phyloP scores from a whole-genome alignment of 1,140 invertebrate genomes.

The Monomorium pharaonis region DNA sequence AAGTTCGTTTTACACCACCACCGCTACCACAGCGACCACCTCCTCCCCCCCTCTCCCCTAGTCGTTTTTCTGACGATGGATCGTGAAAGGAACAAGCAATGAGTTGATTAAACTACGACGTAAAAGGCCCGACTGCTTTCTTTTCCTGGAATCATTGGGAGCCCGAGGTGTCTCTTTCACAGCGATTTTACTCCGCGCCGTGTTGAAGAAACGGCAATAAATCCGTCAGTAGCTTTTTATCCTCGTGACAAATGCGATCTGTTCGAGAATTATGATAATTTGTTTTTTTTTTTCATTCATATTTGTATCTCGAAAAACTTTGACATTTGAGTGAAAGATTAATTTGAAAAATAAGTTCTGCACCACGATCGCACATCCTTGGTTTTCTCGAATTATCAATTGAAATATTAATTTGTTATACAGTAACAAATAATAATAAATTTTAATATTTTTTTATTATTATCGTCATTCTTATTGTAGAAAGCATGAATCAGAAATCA shows the following conservation, averaged over 20 bases:
- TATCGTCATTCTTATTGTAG: background rate
- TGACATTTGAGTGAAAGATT: background rate
- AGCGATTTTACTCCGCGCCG: background rate
- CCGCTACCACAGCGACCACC: too few species aligned
- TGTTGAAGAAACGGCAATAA: background rate
- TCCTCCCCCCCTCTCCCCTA: background rate
- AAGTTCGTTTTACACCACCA: conserved; percentile 39
- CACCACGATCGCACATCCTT: too few species aligned
- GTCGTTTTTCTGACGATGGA: background rate
- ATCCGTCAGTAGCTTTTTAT: background rate
- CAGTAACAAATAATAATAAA: too few species aligned
- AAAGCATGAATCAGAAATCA: background rate
- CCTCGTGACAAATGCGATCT: background rate
- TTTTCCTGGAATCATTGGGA: conserved; percentile 18
- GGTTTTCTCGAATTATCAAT: too few species aligned
- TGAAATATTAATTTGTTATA: too few species aligned
- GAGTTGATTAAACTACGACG: background rate
- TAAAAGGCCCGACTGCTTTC: conserved; percentile 36
- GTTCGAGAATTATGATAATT: background rate
- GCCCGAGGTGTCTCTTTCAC: conserved; percentile 46
- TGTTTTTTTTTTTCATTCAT: background rate
- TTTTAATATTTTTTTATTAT: background rate
- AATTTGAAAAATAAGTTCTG: background rate
- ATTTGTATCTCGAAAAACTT: background rate
- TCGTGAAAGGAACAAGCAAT: conserved; percentile 26